Conservation (phyloP, 2,888 invertebrate genomes). For the Xylophagus ater region DNA sequence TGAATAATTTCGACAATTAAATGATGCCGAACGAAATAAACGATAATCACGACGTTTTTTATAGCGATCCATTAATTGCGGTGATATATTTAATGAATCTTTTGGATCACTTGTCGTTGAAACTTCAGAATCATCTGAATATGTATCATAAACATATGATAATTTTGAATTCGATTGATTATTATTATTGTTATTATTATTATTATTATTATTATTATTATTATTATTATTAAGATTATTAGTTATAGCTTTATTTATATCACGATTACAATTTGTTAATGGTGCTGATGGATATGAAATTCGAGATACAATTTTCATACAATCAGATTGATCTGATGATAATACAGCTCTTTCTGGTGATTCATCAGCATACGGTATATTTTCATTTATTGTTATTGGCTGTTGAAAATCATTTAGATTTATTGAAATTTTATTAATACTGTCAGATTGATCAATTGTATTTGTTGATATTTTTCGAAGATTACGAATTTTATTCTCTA, state of each 20-base stretch:
- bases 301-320: neutral
- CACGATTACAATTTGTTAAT: conserved; percentile 3
- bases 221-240: too few relatives aligned
- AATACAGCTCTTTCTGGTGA: conserved; percentile 42
- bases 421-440: conserved; percentile 21
- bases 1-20: conserved; percentile 39
- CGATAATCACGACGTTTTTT: conserved; percentile 37
- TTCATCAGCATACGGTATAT: conserved; percentile 62
- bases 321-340: neutral
- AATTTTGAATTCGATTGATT: conserved; percentile 22
- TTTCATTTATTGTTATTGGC: conserved; percentile 42
- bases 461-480: conserved; percentile 57
- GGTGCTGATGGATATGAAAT: conserved; percentile 5
- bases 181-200: too few relatives aligned
- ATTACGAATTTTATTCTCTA: conserved; percentile 72
- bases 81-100: conserved; percentile 32
- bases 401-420: conserved; percentile 34
- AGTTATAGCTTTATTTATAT: neutral
- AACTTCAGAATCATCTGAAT: conserved; percentile 30
- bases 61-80: conserved; percentile 36
- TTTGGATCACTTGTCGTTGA: conserved; percentile 37
- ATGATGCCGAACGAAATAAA: conserved; percentile 37
- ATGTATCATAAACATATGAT: conserved; percentile 29
- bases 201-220: conserved; percentile 4
- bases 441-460: conserved; percentile 41